Percentiles rank a stretch among this genome's conserved stretches.
phyloP scores from a whole-genome alignment of 2,113 vertebrate genomes.

The Budorcas taxicolor region DNA sequence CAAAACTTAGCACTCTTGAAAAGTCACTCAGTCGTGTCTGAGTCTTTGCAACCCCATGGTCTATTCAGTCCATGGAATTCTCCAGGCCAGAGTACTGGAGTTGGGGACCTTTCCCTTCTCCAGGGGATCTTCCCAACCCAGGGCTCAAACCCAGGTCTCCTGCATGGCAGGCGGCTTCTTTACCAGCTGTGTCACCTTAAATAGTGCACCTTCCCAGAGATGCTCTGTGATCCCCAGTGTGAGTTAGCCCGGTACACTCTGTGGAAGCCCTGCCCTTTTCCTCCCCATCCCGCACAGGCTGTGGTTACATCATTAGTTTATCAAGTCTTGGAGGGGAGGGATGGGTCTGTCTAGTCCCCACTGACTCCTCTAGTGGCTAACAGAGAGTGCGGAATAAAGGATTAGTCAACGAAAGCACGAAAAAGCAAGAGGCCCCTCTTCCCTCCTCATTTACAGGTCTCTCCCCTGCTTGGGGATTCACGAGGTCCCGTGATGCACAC shows the following conservation, averaged over 20 bases:
- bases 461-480: not conserved
- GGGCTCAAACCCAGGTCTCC: no score
- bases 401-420: not conserved
- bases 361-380: not conserved
- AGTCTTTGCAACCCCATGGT: no score
- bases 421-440: not conserved
- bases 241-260: fast-evolving
- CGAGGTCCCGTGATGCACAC: not conserved
- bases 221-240: not conserved
- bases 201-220: not conserved
- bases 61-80: no score
- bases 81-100: no score
- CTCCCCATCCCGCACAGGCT: not conserved
- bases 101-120: no score
- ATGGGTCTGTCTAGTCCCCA: not conserved
- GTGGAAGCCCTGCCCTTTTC: not conserved
- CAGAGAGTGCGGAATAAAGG: not conserved
- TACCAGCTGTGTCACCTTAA: not conserved
- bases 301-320: not conserved
- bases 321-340: not conserved
- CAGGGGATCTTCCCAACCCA: no score
- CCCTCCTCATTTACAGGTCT: not conserved
- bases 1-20: not conserved
- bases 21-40: no score
- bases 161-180: no score